Evolutionary conservation across 2,113 vertebrate species (phyloP).

Genomic region (Chauna torquata): DNA sequence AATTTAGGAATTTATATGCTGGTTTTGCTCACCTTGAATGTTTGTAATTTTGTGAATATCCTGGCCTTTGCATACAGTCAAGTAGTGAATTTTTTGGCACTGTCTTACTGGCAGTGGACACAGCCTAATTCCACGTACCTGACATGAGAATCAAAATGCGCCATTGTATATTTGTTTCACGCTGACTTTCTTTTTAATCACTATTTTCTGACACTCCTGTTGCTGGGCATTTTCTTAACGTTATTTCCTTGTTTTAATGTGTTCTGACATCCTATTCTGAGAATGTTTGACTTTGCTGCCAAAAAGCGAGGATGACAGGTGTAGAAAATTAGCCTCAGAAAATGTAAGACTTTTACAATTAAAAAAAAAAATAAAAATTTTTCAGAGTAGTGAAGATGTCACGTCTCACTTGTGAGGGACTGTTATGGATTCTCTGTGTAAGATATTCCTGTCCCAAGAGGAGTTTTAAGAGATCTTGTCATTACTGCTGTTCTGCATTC

Average conservation of each 20-base stretch:
- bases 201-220: not conserved
- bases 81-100: not conserved
- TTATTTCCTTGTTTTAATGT: conserved; percentile 5
- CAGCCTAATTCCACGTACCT: not conserved
- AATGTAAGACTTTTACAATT: not conserved
- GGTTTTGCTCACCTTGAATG: not conserved
- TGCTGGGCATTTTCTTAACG: not conserved
- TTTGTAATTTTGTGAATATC: not conserved
- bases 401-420: not conserved
- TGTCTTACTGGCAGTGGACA: not conserved
- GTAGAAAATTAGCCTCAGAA: conserved; percentile 18
- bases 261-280: not conserved
- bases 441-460: not conserved
- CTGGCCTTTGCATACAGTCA: not conserved
- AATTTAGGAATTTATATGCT: not conserved
- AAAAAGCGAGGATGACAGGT: not conserved
- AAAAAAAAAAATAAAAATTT: not conserved
- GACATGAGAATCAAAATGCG: not conserved
- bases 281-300: not conserved
- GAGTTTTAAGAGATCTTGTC: not conserved
- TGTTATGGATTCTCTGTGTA: not conserved
- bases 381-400: not conserved
- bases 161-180: not conserved
- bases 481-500: not conserved
- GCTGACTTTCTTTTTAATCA: not conserved